Evolutionary conservation across 2,113 vertebrate species (phyloP), one percentile per base, ranked within the genome.

Genomic region (Formicarius rufipectus): DNA sequence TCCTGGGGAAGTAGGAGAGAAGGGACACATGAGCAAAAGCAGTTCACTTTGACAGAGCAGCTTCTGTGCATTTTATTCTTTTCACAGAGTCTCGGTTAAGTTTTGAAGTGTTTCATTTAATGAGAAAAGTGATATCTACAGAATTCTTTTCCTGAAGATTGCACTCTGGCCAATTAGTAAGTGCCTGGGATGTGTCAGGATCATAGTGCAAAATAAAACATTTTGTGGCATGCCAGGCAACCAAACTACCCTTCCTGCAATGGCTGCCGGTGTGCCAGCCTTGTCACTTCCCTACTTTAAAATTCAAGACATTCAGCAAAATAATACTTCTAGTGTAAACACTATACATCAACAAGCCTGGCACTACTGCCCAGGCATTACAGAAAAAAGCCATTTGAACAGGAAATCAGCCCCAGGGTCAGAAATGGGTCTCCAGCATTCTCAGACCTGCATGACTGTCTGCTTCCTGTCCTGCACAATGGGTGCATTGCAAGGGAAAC

Each of bases 401-500:
- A 93, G 95, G 96, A 96, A 95, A 89, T 81, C 55, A 89, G 90
- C 53, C 75, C 58, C 68, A 72, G 83, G 92, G 93, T 96, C 92
- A 97, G 90, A 75, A 95, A 72, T 6, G 10, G 92, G 95, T 52
- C 93, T 76, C 37, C 53, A 90, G 80, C 88, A 78, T 90, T 93
- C 96, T 84, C 93, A 93, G 90, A 80, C 84, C 94, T 94, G 95
- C 66, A 76, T 16, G 79, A 42, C 96, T 78, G 88, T 68, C 90
- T 94, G 90, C 92, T 96, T 97, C 95, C 96, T 93, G 95, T 63
- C 80, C 93, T 62, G 86, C 63, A 96, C 95, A 97, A 96, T 96
- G 86, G 94, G 80, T n/a, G 52, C 95, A 72, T n/a, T 92, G 80
- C 93, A 89, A 93, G 80, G 90, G 90, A 95, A 96, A 90, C 1